Percentiles rank a stretch among this genome's conserved stretches.
Conservation (phyloP, 2,888 invertebrate species). For the Acanthacorydalis orientalis region DNA sequence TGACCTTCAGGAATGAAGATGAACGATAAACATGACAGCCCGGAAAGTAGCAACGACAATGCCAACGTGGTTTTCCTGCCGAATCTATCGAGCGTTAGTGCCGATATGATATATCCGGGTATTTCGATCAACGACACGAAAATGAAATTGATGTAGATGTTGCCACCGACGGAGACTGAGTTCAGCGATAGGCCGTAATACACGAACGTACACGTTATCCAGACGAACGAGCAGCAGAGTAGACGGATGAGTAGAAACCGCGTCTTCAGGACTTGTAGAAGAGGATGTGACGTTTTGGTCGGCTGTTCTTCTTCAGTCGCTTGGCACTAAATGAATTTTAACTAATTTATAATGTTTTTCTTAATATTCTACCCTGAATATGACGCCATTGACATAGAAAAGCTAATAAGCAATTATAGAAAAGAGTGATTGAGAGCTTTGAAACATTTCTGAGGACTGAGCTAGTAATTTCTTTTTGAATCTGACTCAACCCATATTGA, state of each 20-base stretch:
- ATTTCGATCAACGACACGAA: constrained; percentile 50
- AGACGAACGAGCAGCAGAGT: constrained; percentile 55
- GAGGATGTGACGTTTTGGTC: constrained; percentile 12
- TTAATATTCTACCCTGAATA: too few relatives aligned
- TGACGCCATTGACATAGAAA: too few relatives aligned
- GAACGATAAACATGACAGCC: constrained; percentile 36
- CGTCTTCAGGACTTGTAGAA: constrained; percentile 32
- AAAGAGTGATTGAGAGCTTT: too few relatives aligned
- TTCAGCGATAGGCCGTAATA: constrained; percentile 69
- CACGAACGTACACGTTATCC: constrained; percentile 62
- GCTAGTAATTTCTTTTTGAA: too few relatives aligned
- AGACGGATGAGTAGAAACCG: constrained; percentile 34
- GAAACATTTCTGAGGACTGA: too few relatives aligned
- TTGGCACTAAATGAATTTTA: constrained; percentile 8
- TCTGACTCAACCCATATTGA: too few relatives aligned
- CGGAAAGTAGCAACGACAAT: constrained; percentile 43
- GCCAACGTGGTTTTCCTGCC: constrained; percentile 48
- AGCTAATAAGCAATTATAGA: too few relatives aligned
- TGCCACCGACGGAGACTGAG: constrained; percentile 55
- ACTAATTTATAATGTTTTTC: too few relatives aligned
- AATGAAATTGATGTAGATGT: constrained; percentile 62
- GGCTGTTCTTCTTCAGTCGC: constrained; percentile 9
- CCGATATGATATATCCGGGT: constrained; percentile 50
- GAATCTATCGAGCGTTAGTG: constrained; percentile 41
- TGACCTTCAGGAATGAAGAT: constrained; percentile 39